Evolutionary conservation across 1,140 invertebrate species (phyloP).

Genomic region (Pinna nobilis): DNA sequence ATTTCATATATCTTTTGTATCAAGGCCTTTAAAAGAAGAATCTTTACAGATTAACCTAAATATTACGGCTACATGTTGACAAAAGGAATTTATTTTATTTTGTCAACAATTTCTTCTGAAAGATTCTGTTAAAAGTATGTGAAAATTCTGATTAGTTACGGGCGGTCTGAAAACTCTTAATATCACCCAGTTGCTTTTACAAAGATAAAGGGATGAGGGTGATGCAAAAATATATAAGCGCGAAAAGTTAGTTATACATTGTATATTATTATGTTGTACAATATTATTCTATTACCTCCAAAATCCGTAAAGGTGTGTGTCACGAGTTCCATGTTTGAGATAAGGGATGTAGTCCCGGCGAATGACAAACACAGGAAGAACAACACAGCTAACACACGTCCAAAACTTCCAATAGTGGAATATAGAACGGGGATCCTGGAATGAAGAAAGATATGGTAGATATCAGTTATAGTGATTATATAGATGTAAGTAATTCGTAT

Average conservation of each 20-base stretch:
- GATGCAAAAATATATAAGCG: not conserved
- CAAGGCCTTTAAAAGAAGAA: too few species aligned
- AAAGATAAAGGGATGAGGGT: not conserved
- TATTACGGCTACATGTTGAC: too few species aligned
- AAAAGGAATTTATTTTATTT: too few species aligned
- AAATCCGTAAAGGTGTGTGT: conserved; percentile 63
- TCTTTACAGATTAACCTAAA: too few species aligned
- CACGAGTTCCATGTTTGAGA: conserved; percentile 61
- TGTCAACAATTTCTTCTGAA: too few species aligned
- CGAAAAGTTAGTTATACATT: not conserved
- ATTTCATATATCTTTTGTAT: too few species aligned
- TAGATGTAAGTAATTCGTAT: too few species aligned
- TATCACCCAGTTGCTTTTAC: too few species aligned
- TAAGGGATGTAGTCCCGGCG: conserved; percentile 64
- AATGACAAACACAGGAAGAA: conserved; percentile 66
- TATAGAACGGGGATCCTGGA: conserved; percentile 68
- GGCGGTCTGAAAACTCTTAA: too few species aligned
- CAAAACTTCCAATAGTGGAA: conserved; percentile 56
- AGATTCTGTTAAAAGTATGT: too few species aligned
- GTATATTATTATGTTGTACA: not conserved
- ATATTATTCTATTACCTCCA: conserved; percentile 50
- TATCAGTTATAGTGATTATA: too few species aligned
- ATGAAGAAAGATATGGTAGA: not conserved
- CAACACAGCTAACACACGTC: conserved; percentile 53
- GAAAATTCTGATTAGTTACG: too few species aligned